phyloP scores from a whole-genome alignment of 2,888 invertebrate species.

The Drymonia ruficornis region DNA sequence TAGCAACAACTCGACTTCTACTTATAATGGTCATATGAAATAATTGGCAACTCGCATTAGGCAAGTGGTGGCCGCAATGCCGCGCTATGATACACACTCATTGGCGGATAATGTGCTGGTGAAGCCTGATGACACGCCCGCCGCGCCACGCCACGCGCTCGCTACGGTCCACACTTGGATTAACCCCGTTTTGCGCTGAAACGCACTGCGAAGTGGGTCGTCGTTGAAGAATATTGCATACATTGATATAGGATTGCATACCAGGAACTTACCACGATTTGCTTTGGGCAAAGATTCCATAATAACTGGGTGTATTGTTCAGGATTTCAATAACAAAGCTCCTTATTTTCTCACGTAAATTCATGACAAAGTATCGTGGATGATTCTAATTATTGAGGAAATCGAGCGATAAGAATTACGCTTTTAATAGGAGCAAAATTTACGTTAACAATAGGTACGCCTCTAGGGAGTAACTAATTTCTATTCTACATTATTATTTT shows the following conservation, averaged over 20 bases:
- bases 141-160: not conserved
- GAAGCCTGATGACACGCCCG: not conserved
- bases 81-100: not conserved
- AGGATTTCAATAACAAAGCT: not conserved
- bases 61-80: not conserved
- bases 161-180: not conserved
- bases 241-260: too few relatives aligned
- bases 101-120: not conserved
- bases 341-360: not conserved
- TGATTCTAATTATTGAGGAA: not conserved
- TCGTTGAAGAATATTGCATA: not conserved
- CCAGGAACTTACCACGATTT: not conserved
- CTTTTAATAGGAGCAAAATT: too few relatives aligned
- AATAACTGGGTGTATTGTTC: not conserved
- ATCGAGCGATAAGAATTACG: too few relatives aligned
- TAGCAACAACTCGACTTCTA: not conserved
- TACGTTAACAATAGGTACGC: too few relatives aligned
- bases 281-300: too few relatives aligned
- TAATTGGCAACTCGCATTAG: not conserved
- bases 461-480: not conserved
- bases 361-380: not conserved
- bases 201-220: not conserved
- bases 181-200: conserved; percentile 1
- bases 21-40: not conserved
- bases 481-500: too few relatives aligned